Percentiles rank a stretch among this genome's conserved stretches.
phyloP scores from a whole-genome alignment of 2,888 invertebrate species.

The Pediacus dermestoides region DNA sequence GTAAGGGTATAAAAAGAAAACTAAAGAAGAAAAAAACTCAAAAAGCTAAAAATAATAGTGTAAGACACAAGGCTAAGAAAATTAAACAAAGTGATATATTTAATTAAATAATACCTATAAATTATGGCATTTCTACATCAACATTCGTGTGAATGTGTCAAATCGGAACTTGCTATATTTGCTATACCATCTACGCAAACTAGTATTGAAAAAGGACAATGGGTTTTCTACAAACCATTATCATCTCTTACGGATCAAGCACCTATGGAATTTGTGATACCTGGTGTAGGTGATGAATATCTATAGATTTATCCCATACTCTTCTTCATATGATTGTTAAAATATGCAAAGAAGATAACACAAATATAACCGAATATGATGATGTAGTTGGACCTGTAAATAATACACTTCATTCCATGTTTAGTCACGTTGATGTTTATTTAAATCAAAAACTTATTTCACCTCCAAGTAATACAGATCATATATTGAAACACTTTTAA shows the following conservation, averaged over 20 bases:
- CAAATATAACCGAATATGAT: no score
- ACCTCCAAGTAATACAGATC: no score
- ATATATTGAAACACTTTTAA: slow-evolving; percentile 1
- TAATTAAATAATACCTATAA: no score
- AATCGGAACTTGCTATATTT: neutral
- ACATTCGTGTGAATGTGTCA: no score
- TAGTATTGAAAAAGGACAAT: no score
- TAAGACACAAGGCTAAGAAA: neutral
- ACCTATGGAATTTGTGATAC: slow-evolving; percentile 2
- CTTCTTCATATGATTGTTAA: no score
- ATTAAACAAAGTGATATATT: slow-evolving; percentile 1
- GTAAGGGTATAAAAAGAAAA: neutral
- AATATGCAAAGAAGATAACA: no score
- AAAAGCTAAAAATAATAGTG: neutral
- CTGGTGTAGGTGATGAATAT: slow-evolving; percentile 2
- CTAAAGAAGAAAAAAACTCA: neutral
- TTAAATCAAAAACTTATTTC: no score
- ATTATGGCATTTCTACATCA: neutral
- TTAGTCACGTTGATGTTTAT: no score
- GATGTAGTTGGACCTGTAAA: neutral
- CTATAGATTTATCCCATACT: neutral
- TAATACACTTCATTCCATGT: no score
- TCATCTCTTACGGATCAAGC: no score
- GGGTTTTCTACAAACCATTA: no score
- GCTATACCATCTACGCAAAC: neutral